Conservation (phyloP, 2,888 invertebrate species). For the Torymus texanus region DNA sequence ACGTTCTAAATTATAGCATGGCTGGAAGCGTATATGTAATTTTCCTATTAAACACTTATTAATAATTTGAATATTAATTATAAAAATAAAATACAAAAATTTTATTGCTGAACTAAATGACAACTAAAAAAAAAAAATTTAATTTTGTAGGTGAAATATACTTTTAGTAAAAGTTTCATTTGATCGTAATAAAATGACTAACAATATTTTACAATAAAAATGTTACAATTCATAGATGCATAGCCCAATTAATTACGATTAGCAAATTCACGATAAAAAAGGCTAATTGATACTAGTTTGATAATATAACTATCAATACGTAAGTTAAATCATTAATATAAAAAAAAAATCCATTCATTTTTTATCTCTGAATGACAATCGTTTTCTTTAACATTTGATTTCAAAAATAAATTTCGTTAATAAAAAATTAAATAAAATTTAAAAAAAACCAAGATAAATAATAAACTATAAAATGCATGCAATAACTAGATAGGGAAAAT, state of each 20-base stretch:
- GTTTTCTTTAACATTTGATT: conserved; percentile 3
- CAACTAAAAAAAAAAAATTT: too few relatives aligned
- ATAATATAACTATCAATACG: neutral
- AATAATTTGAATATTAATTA: too few relatives aligned
- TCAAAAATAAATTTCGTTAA: conserved; percentile 48
- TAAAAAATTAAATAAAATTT: conserved; percentile 40
- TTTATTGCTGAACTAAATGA: too few relatives aligned
- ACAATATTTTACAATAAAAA: neutral
- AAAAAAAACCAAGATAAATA: conserved; percentile 45
- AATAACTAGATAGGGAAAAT: conserved; percentile 55
- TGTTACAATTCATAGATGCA: conserved; percentile 8
- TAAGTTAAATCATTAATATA: conserved; percentile 1
- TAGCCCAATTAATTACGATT: neutral
- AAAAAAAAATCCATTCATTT: neutral
- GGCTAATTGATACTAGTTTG: neutral
- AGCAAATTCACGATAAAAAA: neutral
- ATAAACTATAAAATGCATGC: conserved; percentile 56
- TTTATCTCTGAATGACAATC: too few relatives aligned
- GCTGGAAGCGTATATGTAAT: neutral
- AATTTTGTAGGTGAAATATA: too few relatives aligned
- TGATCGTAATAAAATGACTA: too few relatives aligned
- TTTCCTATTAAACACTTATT: neutral
- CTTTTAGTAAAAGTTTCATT: too few relatives aligned
- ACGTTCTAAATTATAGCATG: too few relatives aligned
- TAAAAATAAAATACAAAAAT: too few relatives aligned